A percentile compares a stretch with the other conserved stretches of the same genome.
These are phyloP conservation scores for Chironomus striatipennis DNA, from an alignment of 1,140 invertebrate genomes.

Conservation along the genomic window DNA sequence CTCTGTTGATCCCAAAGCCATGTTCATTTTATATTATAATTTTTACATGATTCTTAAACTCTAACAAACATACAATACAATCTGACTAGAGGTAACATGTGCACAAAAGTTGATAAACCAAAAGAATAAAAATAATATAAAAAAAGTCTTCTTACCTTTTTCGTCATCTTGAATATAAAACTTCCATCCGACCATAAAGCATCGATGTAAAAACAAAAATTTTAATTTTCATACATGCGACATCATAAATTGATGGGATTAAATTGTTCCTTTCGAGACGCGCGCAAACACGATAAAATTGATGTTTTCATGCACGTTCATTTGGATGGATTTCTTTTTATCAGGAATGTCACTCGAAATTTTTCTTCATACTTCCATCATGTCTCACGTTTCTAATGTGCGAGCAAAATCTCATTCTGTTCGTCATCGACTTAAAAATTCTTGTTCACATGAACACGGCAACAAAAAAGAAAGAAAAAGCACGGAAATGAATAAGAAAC, in stretches of 20 bases:
- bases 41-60: too few relatives aligned
- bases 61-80: too few relatives aligned
- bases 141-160: too few relatives aligned
- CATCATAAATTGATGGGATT: not conserved
- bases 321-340: not conserved
- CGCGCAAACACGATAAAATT: constrained; percentile 10
- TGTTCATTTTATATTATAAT: too few relatives aligned
- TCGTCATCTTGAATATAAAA: too few relatives aligned
- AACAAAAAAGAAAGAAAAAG: not conserved
- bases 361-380: not conserved
- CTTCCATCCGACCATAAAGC: too few relatives aligned
- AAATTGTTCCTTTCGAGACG: not conserved
- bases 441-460: too few relatives aligned
- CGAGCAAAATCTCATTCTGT: not conserved
- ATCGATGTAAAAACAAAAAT: not conserved
- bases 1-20: too few relatives aligned
- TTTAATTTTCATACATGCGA: not conserved
- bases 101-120: too few relatives aligned
- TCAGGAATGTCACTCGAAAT: not conserved
- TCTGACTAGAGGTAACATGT: too few relatives aligned
- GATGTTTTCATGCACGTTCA: constrained; percentile 7
- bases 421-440: not conserved
- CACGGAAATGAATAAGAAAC: not conserved
- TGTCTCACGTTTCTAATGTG: not conserved
- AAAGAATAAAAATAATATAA: too few relatives aligned